A percentile compares a stretch with the other conserved stretches of the same genome.
These are phyloP conservation scores for Dinocampus coccinellae DNA, from an alignment of 2,888 invertebrate species.

Conservation along the genomic window DNA sequence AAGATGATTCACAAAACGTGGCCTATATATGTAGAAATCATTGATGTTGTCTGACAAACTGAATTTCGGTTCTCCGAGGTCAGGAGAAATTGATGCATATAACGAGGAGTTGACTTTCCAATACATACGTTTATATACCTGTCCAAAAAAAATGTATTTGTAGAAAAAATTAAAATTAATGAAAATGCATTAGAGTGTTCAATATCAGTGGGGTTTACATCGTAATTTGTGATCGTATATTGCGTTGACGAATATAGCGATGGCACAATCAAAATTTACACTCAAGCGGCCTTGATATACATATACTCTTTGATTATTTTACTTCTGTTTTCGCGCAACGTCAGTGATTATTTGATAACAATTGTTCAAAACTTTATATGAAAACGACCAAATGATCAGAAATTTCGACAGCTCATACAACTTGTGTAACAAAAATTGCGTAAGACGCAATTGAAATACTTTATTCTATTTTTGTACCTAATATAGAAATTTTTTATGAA, in stretches of 20 bases:
- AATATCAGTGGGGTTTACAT: neutral
- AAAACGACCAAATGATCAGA: too few relatives aligned
- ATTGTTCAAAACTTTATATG: too few relatives aligned
- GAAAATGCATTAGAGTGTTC: too few relatives aligned
- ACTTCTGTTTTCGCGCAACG: neutral
- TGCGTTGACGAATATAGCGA: slow-evolving; percentile 25
- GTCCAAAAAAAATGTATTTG: too few relatives aligned
- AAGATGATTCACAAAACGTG: neutral
- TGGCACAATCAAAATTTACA: slow-evolving; percentile 40
- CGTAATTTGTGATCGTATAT: slow-evolving; percentile 38
- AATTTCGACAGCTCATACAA: too few relatives aligned
- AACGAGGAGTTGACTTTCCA: slow-evolving; percentile 14
- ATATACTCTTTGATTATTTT: neutral
- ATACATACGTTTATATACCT: neutral
- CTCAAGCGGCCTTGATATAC: slow-evolving; percentile 42
- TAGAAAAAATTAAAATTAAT: too few relatives aligned
- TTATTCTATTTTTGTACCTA: neutral
- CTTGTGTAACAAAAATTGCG: too few relatives aligned
- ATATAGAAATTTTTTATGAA: neutral
- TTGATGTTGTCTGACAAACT: slow-evolving; percentile 17
- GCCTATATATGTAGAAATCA: slow-evolving; percentile 15
- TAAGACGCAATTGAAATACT: too few relatives aligned
- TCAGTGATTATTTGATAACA: too few relatives aligned
- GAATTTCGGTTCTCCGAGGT: slow-evolving; percentile 44
- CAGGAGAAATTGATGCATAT: slow-evolving; percentile 42